Conservation (phyloP, 2,888 invertebrate species). For the Linnaemya tessellans region DNA sequence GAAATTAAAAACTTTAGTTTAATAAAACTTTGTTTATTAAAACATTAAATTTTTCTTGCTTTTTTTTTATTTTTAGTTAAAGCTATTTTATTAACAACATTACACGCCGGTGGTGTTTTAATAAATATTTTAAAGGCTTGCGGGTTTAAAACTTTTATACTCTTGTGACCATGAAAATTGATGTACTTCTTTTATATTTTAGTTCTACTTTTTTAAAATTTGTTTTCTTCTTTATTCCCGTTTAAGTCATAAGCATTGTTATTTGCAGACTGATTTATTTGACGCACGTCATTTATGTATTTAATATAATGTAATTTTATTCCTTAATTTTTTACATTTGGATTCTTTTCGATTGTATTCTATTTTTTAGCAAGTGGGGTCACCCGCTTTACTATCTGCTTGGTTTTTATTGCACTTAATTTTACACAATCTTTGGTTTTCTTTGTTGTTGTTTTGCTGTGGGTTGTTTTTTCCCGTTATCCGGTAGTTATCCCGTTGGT, state of each 20-base stretch:
- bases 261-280: slow-evolving; percentile 75
- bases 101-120: slow-evolving; percentile 25
- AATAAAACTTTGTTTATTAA: background rate
- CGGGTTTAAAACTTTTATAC: slow-evolving; percentile 48
- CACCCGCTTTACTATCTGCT: slow-evolving; percentile 17
- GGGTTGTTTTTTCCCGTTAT: slow-evolving; percentile 74
- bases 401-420: slow-evolving; percentile 1
- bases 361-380: slow-evolving; percentile 30
- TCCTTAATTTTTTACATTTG: background rate
- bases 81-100: slow-evolving; percentile 37
- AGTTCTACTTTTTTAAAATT: slow-evolving; percentile 19
- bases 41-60: background rate
- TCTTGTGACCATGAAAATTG: slow-evolving; percentile 16
- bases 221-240: slow-evolving; percentile 40
- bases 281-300: slow-evolving; percentile 65
- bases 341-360: slow-evolving; percentile 4
- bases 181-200: background rate
- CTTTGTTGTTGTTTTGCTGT: slow-evolving; percentile 36
- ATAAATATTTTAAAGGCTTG: slow-evolving; percentile 34
- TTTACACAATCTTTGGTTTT: slow-evolving; percentile 34
- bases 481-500: slow-evolving; percentile 80
- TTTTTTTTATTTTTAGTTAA: slow-evolving; percentile 20
- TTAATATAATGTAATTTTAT: slow-evolving; percentile 68
- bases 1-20: slow-evolving; percentile 4
- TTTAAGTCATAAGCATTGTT: slow-evolving; percentile 64